Conservation (phyloP, 2,113 vertebrate species). For the Lepisosteus oculatus region DNA sequence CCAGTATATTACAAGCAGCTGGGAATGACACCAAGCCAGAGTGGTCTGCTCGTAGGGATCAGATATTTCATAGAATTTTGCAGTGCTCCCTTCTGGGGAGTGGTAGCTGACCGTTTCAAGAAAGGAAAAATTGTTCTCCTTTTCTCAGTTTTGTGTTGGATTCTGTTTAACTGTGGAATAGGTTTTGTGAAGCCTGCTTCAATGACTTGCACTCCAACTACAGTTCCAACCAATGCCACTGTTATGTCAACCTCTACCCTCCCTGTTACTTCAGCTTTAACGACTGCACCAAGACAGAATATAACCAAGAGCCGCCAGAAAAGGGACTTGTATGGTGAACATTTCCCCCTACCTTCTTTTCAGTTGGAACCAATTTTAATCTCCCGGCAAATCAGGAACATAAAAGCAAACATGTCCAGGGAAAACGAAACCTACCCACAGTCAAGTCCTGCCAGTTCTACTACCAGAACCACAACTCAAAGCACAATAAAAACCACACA, state of each 20-base stretch:
- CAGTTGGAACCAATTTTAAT: conserved; percentile 25
- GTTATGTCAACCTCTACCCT: not conserved
- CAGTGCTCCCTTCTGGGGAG: conserved; percentile 96
- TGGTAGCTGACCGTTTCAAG: conserved; percentile 90
- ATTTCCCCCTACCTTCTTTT: conserved; percentile 24
- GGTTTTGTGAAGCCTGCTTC: conserved; percentile 87
- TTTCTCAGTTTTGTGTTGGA: conserved; percentile 92
- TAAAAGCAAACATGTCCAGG: conserved; percentile 14
- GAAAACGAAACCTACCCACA: conserved; percentile 21
- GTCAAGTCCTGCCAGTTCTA: conserved; percentile 16
- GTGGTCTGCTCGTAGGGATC: conserved; percentile 90
- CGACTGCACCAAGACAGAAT: not conserved
- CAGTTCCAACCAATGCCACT: not conserved
- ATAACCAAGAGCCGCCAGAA: conserved; percentile 26
- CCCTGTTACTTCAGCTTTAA: not conserved
- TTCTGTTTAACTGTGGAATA: conserved; percentile 91
- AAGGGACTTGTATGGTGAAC: conserved; percentile 35
- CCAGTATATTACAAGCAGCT: conserved; percentile 94
- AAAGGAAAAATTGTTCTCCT: conserved; percentile 90
- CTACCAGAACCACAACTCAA: conserved; percentile 21
- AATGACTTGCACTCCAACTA: conserved; percentile 67
- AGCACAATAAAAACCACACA: conserved; percentile 40
- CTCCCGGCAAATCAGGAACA: conserved; percentile 21
- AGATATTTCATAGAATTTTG: conserved; percentile 98
- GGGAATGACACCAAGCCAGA: conserved; percentile 88